These are phyloP conservation scores for Epizoanthus scotinus DNA, from an alignment of 92 coral and sea anemone genomes.

Conservation along the genomic window DNA sequence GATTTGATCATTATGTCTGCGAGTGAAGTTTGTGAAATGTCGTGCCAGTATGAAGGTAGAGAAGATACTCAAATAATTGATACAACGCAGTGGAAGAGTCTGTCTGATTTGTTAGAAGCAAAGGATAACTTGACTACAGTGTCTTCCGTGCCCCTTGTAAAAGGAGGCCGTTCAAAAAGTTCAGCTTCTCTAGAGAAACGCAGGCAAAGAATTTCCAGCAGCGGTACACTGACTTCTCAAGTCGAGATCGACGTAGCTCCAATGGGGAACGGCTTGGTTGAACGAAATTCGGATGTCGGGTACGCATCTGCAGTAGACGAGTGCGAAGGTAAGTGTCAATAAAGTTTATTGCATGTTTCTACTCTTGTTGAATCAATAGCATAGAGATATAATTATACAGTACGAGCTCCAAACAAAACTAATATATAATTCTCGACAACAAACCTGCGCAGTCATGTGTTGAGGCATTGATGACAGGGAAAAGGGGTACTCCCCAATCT, in stretches of 20 bases:
- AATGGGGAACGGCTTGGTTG: neutral
- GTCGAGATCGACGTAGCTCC: neutral
- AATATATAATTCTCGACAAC: no score
- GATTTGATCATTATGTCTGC: neutral
- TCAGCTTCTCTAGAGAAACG: conserved; percentile 4
- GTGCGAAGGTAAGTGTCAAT: no score
- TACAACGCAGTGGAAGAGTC: conserved; percentile 15
- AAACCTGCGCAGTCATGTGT: no score
- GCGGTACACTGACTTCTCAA: neutral
- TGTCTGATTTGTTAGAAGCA: conserved; percentile 1
- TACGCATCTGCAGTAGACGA: neutral
- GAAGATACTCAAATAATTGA: no score
- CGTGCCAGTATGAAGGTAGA: neutral
- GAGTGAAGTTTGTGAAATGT: neutral
- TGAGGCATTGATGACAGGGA: no score
- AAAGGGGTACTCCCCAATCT: no score
- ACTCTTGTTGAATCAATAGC: no score
- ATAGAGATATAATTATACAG: no score
- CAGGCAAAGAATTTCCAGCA: neutral
- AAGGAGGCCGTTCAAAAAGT: neutral
- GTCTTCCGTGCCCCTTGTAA: neutral
- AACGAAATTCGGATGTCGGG: neutral
- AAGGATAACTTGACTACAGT: neutral
- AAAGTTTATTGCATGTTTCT: no score
- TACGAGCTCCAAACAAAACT: no score